Percentiles rank a stretch among this genome's conserved stretches.
Conservation (phyloP, 2,888 invertebrate genomes). For the Crioceris asparagi region DNA sequence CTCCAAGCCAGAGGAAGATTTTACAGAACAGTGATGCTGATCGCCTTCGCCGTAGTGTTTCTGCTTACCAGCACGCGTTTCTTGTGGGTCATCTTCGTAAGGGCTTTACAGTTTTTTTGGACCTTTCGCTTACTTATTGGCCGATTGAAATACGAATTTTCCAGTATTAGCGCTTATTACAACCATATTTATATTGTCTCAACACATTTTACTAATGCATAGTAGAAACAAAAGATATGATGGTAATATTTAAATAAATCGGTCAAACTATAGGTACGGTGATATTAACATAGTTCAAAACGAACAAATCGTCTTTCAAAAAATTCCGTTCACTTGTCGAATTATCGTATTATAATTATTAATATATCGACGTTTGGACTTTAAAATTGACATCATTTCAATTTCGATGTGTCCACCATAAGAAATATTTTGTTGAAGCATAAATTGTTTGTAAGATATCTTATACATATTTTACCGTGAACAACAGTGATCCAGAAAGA, state of each 20-base stretch:
- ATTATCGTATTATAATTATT: conserved; percentile 16
- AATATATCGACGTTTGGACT: conserved; percentile 1
- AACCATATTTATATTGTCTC: too few relatives aligned
- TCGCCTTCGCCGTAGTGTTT: conserved; percentile 23
- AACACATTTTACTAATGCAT: conserved; percentile 32
- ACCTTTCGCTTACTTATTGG: conserved; percentile 18
- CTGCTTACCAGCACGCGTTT: conserved; percentile 21
- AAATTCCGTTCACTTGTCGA: conserved; percentile 28
- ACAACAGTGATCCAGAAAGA: too few relatives aligned
- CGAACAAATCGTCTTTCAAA: conserved; percentile 32
- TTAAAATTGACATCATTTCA: too few relatives aligned
- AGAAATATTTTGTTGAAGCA: too few relatives aligned
- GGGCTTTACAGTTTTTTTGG: conserved; percentile 24
- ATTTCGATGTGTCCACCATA: too few relatives aligned
- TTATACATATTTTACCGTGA: too few relatives aligned
- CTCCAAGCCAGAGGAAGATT: conserved; percentile 14
- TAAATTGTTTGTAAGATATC: too few relatives aligned
- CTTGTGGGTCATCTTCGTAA: conserved; percentile 15
- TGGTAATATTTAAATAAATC: too few relatives aligned
- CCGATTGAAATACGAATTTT: conserved; percentile 19
- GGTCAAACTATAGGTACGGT: conserved; percentile 29
- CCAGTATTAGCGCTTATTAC: conserved; percentile 24
- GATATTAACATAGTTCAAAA: conserved; percentile 33
- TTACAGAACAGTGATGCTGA: conserved; percentile 15
- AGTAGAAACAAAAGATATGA: conserved; percentile 22